phyloP scores from a whole-genome alignment of 1,140 invertebrate species.

The Wasmannia auropunctata region DNA sequence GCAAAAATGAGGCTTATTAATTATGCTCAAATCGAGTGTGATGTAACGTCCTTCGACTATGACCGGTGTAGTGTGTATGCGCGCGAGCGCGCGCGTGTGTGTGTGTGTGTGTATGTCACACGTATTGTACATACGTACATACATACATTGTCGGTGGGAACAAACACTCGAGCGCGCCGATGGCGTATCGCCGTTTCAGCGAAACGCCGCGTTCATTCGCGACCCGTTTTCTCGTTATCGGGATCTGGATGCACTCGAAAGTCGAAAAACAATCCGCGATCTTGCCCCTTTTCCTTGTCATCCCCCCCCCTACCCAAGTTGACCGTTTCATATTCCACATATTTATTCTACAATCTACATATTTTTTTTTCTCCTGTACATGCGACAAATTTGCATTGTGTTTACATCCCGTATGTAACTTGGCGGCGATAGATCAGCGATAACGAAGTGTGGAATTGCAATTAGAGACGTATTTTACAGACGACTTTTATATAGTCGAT shows the following conservation, averaged over 20 bases:
- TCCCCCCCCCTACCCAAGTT: too few species aligned
- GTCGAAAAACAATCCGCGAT: background rate
- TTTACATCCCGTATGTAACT: background rate
- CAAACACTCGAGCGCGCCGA: background rate
- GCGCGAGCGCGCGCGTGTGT: too few species aligned
- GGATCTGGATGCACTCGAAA: background rate
- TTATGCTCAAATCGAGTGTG: constrained; percentile 3
- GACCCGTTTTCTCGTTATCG: constrained; percentile 17
- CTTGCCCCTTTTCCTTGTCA: too few species aligned
- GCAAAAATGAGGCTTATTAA: background rate
- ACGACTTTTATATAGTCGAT: background rate
- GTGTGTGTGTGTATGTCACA: too few species aligned
- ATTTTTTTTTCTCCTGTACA: background rate
- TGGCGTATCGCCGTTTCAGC: background rate
- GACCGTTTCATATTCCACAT: too few species aligned
- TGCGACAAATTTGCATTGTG: background rate
- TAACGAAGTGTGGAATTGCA: background rate
- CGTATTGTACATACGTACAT: background rate
- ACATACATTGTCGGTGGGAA: background rate
- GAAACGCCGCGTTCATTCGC: too few species aligned
- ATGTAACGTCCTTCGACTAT: constrained; percentile 27
- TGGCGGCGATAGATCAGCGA: background rate
- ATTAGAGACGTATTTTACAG: background rate
- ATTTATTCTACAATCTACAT: background rate
- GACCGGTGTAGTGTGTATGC: background rate